Conservation (phyloP, 2,888 invertebrate species). For the Allolobophora icterica region DNA sequence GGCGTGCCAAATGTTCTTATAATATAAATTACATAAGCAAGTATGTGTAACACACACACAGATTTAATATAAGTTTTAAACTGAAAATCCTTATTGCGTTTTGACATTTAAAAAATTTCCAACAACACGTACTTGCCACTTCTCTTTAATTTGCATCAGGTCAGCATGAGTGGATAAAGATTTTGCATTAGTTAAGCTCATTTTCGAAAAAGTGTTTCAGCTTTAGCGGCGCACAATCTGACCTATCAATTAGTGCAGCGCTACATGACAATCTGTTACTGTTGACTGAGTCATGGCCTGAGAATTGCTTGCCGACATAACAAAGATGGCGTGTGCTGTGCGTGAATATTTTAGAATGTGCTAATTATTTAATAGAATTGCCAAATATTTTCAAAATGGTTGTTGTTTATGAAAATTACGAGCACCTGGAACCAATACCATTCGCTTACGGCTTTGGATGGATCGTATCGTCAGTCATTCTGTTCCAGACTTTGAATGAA, state of each 20-base stretch:
- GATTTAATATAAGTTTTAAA: no score
- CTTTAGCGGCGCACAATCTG: not conserved
- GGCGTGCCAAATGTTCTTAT: not conserved
- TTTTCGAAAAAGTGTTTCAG: not conserved
- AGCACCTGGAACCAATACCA: slow-evolving; percentile 41
- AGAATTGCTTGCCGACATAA: not conserved
- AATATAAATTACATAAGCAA: not conserved
- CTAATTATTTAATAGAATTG: not conserved
- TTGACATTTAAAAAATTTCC: no score
- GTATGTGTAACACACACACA: not conserved
- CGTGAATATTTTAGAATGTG: not conserved
- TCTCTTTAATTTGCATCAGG: not conserved
- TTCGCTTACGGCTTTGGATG: slow-evolving; percentile 38
- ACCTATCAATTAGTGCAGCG: not conserved
- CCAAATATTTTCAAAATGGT: slow-evolving; percentile 9
- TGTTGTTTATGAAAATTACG: slow-evolving; percentile 35
- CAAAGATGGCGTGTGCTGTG: slow-evolving; percentile 11
- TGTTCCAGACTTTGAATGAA: slow-evolving; percentile 40
- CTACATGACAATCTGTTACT: not conserved
- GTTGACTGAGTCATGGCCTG: not conserved
- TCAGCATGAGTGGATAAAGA: not conserved
- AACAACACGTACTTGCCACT: not conserved
- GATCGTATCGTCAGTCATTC: slow-evolving; percentile 35
- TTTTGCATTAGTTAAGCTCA: no score
- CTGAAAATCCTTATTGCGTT: no score